These are phyloP conservation scores for Hoplodrina ambigua DNA, from an alignment of 2,888 invertebrate genomes.

Conservation along the genomic window DNA sequence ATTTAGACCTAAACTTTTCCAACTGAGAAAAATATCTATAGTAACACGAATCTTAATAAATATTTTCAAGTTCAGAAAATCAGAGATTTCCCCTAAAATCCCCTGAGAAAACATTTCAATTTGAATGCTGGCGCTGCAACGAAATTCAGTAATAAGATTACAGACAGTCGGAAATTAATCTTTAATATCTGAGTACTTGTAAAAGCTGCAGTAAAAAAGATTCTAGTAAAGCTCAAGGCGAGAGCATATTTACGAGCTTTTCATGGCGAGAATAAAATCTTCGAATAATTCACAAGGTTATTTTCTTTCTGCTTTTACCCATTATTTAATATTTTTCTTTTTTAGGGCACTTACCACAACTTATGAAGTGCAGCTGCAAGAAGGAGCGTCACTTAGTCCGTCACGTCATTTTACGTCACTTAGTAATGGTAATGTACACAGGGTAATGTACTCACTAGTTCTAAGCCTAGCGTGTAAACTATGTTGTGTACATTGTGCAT, in stretches of 20 bases:
- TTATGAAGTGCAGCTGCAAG: no score
- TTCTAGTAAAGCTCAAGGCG: constrained; percentile 34
- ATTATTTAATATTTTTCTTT: constrained; percentile 58
- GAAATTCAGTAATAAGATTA: constrained; percentile 10
- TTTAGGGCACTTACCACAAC: no score
- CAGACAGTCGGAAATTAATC: constrained; percentile 41
- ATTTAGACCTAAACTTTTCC: no score
- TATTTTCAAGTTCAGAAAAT: neutral
- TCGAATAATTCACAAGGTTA: constrained; percentile 66
- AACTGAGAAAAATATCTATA: no score
- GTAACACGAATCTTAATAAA: no score
- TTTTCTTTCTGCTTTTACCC: constrained; percentile 60
- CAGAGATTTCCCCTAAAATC: neutral
- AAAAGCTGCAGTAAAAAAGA: constrained; percentile 48
- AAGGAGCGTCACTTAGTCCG: no score
- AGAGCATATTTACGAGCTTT: constrained; percentile 56
- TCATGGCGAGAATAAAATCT: constrained; percentile 54
- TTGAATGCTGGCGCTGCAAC: constrained; percentile 1
- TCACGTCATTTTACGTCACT: no score
- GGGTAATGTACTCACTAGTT: no score
- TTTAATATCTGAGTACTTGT: constrained; percentile 52
- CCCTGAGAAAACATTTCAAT: constrained; percentile 5
- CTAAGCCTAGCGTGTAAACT: no score
- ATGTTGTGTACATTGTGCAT: no score
- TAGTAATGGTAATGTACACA: no score